Evolutionary conservation across 1,140 invertebrate genomes (phyloP), one percentile per base, ranked within the genome.

Genomic region (Dinoponera quadriceps): DNA sequence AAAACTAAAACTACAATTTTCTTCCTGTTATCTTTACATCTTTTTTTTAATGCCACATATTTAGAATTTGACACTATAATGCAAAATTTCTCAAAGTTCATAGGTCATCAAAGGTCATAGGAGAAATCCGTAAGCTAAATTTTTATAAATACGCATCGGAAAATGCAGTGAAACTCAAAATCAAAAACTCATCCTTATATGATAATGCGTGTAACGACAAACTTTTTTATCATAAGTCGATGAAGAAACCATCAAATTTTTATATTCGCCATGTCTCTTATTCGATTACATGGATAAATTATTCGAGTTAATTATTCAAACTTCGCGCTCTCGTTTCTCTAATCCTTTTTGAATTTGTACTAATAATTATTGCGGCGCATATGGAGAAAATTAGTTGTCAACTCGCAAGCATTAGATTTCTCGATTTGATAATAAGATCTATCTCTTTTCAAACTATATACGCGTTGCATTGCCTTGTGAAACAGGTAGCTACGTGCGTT

Each of bases 191-290:
- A 75, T 49, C 27, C 22, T 54, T 65, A 3, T 13, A 65, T 5
- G 27, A 65, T 77, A 77, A 54, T 9, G n/a, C 54, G 29, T 2
- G 16, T 1, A 51, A 49, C 4, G 5, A 2, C 16, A 72, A 63
- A 54, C 62, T 16, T 22, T 77, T 33, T 77, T 77, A 77, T 65
- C 73, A 11, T 77, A 65, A 1, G 44, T 77, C 73, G 25, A 49
- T 38, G 60, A 49, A 63, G 25, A 33, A 63, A 77, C 29, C 22
- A 48, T 74, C 18, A 44, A 60, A 48, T 5, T 60, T 18, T 51
- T n/a, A 20, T 5, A 25, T 74, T 20, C 2, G 25, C 25, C n/a
- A n/a, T 60, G n/a, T 62, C 20, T 49, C 29, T 62, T n/a, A 2
- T 49, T 29, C 18, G 3, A 72, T 44, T 44, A 44, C 0, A 3